Conservation (phyloP, 2,888 invertebrate genomes). For the Caenorhabditis sp. region DNA sequence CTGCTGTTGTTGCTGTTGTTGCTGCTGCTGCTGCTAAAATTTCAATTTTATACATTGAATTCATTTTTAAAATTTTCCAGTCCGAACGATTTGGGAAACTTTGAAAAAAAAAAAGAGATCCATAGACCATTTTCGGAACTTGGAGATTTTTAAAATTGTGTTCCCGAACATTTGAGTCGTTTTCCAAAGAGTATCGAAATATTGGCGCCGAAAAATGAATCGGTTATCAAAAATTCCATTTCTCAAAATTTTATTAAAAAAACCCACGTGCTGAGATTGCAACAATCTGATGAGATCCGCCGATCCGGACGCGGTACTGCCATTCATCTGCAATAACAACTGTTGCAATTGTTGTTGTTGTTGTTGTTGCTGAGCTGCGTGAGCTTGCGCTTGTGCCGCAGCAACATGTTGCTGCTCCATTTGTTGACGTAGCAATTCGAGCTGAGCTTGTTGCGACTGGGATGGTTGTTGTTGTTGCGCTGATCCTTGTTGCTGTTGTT, state of each 20-base stretch:
- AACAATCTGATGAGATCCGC: constrained; percentile 6
- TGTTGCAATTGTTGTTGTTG: constrained; percentile 26
- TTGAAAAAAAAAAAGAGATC: too few species aligned
- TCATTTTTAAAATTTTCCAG: too few species aligned
- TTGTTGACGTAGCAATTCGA: not conserved
- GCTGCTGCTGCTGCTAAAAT: constrained; percentile 10
- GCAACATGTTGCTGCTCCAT: constrained; percentile 9
- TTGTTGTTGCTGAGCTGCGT: constrained; percentile 10
- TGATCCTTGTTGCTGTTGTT: constrained; percentile 1
- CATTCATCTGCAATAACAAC: not conserved
- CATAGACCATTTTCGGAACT: too few species aligned
- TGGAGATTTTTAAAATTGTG: too few species aligned
- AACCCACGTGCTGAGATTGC: not conserved
- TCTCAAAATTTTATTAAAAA: not conserved
- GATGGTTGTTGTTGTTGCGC: constrained; percentile 5
- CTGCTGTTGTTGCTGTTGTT: constrained; percentile 13
- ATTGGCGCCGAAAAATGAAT: too few species aligned
- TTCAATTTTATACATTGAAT: too few species aligned
- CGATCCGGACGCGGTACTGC: not conserved
- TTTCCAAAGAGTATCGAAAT: too few species aligned
- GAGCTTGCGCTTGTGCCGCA: constrained; percentile 16
- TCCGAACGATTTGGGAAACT: too few species aligned
- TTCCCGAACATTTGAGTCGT: too few species aligned
- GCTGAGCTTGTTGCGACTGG: constrained; percentile 15
- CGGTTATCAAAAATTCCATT: too few species aligned